Evolutionary conservation across 1,140 invertebrate species (phyloP), one percentile per base, ranked within the genome.

Genomic region (Drosophila murphyi): DNA sequence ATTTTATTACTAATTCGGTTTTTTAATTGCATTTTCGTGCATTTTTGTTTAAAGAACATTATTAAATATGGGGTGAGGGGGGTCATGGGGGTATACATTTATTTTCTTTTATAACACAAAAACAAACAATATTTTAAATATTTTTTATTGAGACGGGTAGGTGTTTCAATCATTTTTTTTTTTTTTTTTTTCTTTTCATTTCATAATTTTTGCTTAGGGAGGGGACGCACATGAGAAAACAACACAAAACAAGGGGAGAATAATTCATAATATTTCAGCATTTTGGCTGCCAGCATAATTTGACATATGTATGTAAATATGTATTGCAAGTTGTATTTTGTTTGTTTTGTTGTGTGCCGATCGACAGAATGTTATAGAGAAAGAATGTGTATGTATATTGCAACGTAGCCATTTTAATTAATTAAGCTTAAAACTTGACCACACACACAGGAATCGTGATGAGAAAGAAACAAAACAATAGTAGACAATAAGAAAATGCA

Each of bases 101-200:
- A 87, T 76, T 78, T 85, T 37, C 50, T 61, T 73, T 75, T 70
- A 74, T 80, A 88, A 78, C 72, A 87, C 83, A 88, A 82, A 87
- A 88, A 88, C 79, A 87, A 87, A 88, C 73, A 88, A 88, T 80
- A 88, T 83, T 88, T 88, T 72, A 83, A 87, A 83, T 73, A 87
- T 88, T 60, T 72, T 61, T 81, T 62, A 74, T 78, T 81, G 67
- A 60, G 74, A 86, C 62, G 52, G 45, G 47, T 43, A 20, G 12
- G 32, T 72, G 39, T 71, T 51, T 20, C n/a, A n/a, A 28, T 57
- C 7, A 39, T 2, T 43, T 43, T 50, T 39, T 50, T n/a, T 20
- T 29, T 43, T 45, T 48, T 62, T 31, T 29, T 55, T 76, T 67
- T 8, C 10, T 52, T 31, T 28, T 71, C 28, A 10, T 61, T 34